A percentile compares a stretch with the other conserved stretches of the same genome.
These are phyloP conservation scores for Cydia strobilella DNA, from an alignment of 1,140 invertebrate genomes.

Conservation along the genomic window DNA sequence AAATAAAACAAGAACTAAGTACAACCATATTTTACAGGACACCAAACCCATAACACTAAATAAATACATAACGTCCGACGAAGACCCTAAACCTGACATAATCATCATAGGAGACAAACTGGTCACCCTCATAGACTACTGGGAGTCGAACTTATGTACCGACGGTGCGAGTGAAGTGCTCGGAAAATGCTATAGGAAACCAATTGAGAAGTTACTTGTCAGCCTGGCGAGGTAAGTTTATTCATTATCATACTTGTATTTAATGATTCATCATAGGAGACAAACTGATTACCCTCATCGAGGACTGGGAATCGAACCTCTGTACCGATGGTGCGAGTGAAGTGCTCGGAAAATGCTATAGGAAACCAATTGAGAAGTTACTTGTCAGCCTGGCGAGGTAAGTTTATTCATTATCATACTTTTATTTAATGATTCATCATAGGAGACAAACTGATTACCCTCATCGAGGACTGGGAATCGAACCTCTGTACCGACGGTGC, in stretches of 20 bases:
- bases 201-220: conserved; percentile 64
- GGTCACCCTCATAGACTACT: conserved; percentile 71
- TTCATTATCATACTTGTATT: too few relatives aligned
- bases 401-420: too few relatives aligned
- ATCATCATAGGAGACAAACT: conserved; percentile 69
- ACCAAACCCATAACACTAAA: conserved; percentile 67
- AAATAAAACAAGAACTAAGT: too few relatives aligned
- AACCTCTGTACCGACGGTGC: conserved; percentile 54
- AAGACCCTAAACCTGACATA: conserved; percentile 62
- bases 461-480: conserved; percentile 74
- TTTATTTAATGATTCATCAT: too few relatives aligned
- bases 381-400: too few relatives aligned
- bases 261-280: too few relatives aligned
- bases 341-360: too few relatives aligned
- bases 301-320: too few relatives aligned
- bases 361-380: too few relatives aligned
- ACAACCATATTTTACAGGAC: conserved; percentile 52
- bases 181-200: conserved; percentile 50
- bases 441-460: conserved; percentile 68
- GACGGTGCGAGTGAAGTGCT: conserved; percentile 45
- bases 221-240: conserved; percentile 64
- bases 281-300: too few relatives aligned
- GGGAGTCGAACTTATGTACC: conserved; percentile 67
- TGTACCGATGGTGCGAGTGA: too few relatives aligned
- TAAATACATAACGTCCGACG: conserved; percentile 53